Conservation (phyloP, 2,888 invertebrate genomes). For the Eupithecia abbreviata region DNA sequence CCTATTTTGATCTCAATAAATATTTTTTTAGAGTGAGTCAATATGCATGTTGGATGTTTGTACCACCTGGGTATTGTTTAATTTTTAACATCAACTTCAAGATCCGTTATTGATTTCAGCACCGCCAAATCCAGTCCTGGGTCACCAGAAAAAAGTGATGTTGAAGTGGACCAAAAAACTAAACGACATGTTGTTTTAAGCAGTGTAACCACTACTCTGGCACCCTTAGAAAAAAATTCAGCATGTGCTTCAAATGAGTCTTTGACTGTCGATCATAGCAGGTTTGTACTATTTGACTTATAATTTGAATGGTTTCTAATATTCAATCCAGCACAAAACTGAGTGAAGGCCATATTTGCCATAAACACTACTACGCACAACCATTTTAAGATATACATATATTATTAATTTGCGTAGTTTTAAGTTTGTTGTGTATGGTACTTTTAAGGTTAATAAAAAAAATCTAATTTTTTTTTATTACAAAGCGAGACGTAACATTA, state of each 20-base stretch:
- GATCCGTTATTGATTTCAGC: conserved; percentile 56
- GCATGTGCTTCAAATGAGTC: conserved; percentile 93
- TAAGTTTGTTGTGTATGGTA: no score
- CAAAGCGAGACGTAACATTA: no score
- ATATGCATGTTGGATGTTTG: conserved; percentile 26
- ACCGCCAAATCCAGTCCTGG: conserved; percentile 87
- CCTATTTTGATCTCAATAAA: neutral
- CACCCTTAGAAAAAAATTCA: conserved; percentile 83
- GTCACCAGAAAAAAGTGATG: conserved; percentile 78
- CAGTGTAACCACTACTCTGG: conserved; percentile 65
- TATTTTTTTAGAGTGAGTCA: neutral
- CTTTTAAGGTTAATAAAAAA: no score
- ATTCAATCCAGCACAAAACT: no score
- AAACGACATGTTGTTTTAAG: conserved; percentile 65
- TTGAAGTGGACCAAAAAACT: conserved; percentile 62
- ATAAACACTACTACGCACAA: no score
- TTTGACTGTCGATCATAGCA: conserved; percentile 89
- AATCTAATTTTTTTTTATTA: no score
- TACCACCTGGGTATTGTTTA: neutral
- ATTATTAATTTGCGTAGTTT: no score
- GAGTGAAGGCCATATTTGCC: no score
- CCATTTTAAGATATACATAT: no score
- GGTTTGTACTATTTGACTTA: conserved; percentile 53
- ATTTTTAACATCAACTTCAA: neutral
- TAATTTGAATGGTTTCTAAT: neutral